Evolutionary conservation across 2,888 invertebrate genomes (phyloP), one percentile per base, ranked within the genome.

Genomic region (Melanargia galathea): DNA sequence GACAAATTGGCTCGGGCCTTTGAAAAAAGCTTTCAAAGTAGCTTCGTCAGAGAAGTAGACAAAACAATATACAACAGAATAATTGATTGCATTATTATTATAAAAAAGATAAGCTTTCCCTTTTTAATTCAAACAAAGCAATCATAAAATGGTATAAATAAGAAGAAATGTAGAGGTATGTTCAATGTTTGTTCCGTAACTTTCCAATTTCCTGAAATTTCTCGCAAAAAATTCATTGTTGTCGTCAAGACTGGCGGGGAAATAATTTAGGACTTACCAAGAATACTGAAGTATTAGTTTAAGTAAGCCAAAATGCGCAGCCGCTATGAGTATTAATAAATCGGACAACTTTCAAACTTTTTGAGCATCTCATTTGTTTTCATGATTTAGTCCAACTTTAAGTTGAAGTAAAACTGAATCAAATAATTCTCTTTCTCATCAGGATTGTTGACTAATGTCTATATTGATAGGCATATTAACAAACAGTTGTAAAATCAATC

Each of bases 171-270:
- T 16, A 24, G n/a, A 43, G 18, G 24, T 48, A 48, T n/a, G 8
- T 46, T 30, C 30, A 30, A 18, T 30, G 5, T 30, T n/a, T 26
- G 51, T 51, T 16, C 48, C 10, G 16, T 30, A 18, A 16, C 30
- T 18, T 51, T 51, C n/a, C 51, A 30, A 51, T 51, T 51, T 51
- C 16, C 51, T 18, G 30, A 8, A 51, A 51, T 16, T 30, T n/a
- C 16, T 30, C 30, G 30, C 18, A 10, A 51, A 51, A 51, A 51
- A 51, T 51, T 51, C 49, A 51, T 30, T 30, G 16, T 0, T 16
- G 30, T 18, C 30, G 51, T 16, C 49, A 26, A 11, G 30, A 11
- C 30, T 51, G 30, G 30, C 30, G n/a, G 18, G 16, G 51, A 33
- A 51, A 30, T 51, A 16, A 51, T 51, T 30, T 30, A 51, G 51